Evolutionary conservation across 2,113 vertebrate genomes (phyloP), one percentile per base, ranked within the genome.

Genomic region (Budorcas taxicolor): DNA sequence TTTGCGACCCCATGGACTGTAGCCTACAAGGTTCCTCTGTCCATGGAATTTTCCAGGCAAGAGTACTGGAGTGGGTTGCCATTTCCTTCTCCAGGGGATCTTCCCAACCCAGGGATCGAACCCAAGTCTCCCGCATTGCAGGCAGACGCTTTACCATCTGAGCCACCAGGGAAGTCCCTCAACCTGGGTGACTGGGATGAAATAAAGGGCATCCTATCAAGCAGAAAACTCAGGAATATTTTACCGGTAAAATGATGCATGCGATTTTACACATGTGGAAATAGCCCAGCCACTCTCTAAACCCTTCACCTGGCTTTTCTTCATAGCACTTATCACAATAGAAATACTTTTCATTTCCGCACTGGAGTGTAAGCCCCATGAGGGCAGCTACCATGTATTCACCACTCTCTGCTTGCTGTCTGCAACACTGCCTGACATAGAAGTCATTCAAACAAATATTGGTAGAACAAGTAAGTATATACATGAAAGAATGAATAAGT

Each of bases 211-310:
- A 84, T 58, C 82, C 33, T 7, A 40, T 36, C 47, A 58, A 84
- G 67, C 21, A 91, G 90, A 74, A 97, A 84, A 95, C 45, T 90
- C 36, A 91, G 52, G 5, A 95, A 88, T 71, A 89, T 53, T 89
- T 58, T 31, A 74, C 40, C 40, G 7, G 76, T 76, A 62, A 87
- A 76, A 84, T 23, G n/a, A 88, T 60, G 31, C 80, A 82, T 13
- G 91, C 10, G 0, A 60, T 87, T 80, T 25, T 80, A 15, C 57
- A 88, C 33, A 81, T 10, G n/a, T 1, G 64, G 45, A 86, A 83
- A 58, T 6, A 71, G 29, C 5, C 25, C 11, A 29, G 40, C 47
- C 7, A 0, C 71, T 76, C 62, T 80, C 9, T 31, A 90, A 74
- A 60, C 60, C 58, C 62, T 90, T 25, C 6, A 31, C 16, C 16